Base-by-base conservation (phyloP, 2,113 vertebrate species). In the Osmerus mordax region DNA sequence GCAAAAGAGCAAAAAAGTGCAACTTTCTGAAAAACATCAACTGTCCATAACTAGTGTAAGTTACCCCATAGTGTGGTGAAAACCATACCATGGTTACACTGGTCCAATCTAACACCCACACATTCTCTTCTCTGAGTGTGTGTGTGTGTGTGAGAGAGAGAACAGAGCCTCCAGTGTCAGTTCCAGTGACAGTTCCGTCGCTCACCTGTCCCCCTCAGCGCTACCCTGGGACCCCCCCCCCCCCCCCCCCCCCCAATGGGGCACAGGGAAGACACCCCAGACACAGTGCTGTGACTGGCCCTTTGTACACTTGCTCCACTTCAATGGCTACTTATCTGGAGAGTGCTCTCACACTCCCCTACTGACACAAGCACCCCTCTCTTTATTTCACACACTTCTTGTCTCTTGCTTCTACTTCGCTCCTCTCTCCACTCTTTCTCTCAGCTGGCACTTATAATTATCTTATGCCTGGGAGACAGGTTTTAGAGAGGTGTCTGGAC, bases 171-270 rank as follows among this genome's bases (percentile, higher is more conserved):
- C 84, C 87, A 59, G 69, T 84, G 78, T 88, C 83, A 82, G 81
- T 82, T 71, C 92, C 90, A 93, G 95, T 95, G 93, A 94, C 96
- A 97, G 95, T 93, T 94, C 92, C 94, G 95, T 96, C 87, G 87
- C 84, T 91, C 87, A 90, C 80, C 85, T 90, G 89, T 91, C 89
- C 89, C 89, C 89, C 83, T 82, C 75, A 90, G 89, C 87, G 85
- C 83, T 91, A 86, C 85, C 89, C 81, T 72, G 88, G 87, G 89
- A 91, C 87, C 85, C 85, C 69, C 21, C 59, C 82, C 58, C 21
- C 59, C 82, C 83, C 80, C 83, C 87, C 82, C 77, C 84, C 87
- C n/a, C n/a, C n/a, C n/a, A n/a, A 77, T 82, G 74, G 83, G 83
- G 78, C 81, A 78, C 84, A 84, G 86, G 87, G 88, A 88, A 86